Percentiles rank a stretch among this genome's conserved stretches.
Evolutionary conservation across 2,888 invertebrate genomes (phyloP).

Genomic region (Isotomurus palustris): DNA sequence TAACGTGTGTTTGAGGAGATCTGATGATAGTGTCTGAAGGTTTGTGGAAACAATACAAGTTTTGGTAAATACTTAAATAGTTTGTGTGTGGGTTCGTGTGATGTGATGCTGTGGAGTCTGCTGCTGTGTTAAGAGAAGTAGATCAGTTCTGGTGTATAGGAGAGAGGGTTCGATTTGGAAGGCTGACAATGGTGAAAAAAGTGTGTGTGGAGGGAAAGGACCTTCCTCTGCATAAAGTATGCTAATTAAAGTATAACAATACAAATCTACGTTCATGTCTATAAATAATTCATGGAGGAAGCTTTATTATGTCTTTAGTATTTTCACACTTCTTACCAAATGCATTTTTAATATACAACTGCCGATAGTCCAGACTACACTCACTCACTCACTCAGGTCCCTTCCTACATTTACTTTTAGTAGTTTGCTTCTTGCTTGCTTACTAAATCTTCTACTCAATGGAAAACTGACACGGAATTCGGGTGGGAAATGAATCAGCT

Average conservation of each 20-base stretch:
- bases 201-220: not conserved
- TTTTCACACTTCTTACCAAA: slow-evolving; percentile 3
- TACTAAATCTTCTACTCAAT: too few relatives aligned
- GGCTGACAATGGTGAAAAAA: slow-evolving; percentile 5
- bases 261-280: slow-evolving; percentile 27
- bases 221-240: slow-evolving; percentile 31
- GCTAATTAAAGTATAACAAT: slow-evolving; percentile 34
- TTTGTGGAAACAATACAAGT: not conserved
- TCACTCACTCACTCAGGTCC: too few relatives aligned
- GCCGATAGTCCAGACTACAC: too few relatives aligned
- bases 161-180: not conserved
- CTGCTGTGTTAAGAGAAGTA: not conserved
- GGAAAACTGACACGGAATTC: too few relatives aligned
- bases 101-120: too few relatives aligned
- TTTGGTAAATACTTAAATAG: not conserved
- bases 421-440: too few relatives aligned
- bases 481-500: too few relatives aligned
- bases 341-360: not conserved
- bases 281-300: slow-evolving; percentile 41
- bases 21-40: too few relatives aligned
- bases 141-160: not conserved
- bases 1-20: too few relatives aligned
- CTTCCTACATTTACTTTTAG: too few relatives aligned
- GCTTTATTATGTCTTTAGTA: slow-evolving; percentile 9
- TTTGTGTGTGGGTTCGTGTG: too few relatives aligned